Base-by-base conservation (phyloP, 2,888 invertebrate species). In the Bellardia bayeri region DNA sequence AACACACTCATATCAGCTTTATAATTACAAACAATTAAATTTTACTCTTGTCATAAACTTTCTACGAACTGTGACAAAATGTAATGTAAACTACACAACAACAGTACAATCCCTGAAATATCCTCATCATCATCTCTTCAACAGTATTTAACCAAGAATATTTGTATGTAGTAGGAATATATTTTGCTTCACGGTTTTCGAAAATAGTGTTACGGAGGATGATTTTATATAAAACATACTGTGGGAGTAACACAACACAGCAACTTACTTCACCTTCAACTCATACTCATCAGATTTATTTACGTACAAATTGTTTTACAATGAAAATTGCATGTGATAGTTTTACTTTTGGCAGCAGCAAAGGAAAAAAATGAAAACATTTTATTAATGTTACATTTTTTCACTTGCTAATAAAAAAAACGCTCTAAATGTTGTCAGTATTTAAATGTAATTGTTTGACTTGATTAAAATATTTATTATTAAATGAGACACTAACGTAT, bases 11-110 rank as follows among this genome's bases (percentile, higher is more conserved):
- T 37, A 23, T 13, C 11, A 33, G 30, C 3, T 72, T 3, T 16
- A 42, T 51, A 80, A 80, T 85, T 74, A 69, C 74, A 68, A 63
- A 61, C 79, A 85, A 63, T 85, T 85, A 80, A 74, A 68, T 66
- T 80, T 85, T 80, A 45, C 61, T 74, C 33, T 42, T 68, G 61
- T 16, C 66, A 45, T 49, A 56, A 63, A 83, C 58, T 79, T 58
- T 45, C 11, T n/a, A 72, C 13, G 64, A 58, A 66, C n/a, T 79
- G 72, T 66, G 51, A 83, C 76, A 71, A 74, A 66, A 76, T 68
- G 42, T 40, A 61, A 37, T 42, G 33, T 40, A 42, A 13, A 33
- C 63, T 40, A 42, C n/a, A 33, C 63, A 49, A 14, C 75, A 30
- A 37, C 11, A 49, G 14, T 7, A 64, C 7, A 3, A 40, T n/a